Base-by-base conservation (phyloP, 2,113 vertebrate species). In the Archilochus colubris region DNA sequence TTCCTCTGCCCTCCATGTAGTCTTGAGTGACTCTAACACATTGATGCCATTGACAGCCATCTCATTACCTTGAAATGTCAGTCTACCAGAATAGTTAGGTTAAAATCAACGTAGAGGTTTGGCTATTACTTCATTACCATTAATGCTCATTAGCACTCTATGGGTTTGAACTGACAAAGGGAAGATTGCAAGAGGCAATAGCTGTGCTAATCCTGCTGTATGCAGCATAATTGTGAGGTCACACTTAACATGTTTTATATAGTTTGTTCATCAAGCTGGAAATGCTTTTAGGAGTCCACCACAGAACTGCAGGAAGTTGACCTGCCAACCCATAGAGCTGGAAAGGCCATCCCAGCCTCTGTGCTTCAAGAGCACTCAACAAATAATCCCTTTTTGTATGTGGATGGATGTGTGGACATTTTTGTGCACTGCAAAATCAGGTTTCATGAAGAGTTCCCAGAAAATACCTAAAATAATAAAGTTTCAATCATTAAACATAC, bases 291-390 rank as follows among this genome's bases (percentile, higher is more conserved):
- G 82, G 70, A 82, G 63, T 36, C 46, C 4, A 3, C 10, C 9
- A 38, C 4, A 18, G 51, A 3, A 1, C 36, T 87, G 55, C 53
- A 91, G 62, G 63, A 31, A 25, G 73, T 0, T 93, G 92, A 91
- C 74, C 91, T 70, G 82, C 78, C 91, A 94, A 25, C 43, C 76
- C 13, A 33, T 25, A 36, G 51, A 82, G 78, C 68, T 78, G 85
- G 88, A 90, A 89, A 94, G 70, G 82, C 82, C 88, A 77, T 43
- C 36, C 62, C 89, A 93, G 50, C 92, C 82, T 87, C 36, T 40
- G 25, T 1, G 7, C 68, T 72, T 63, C 73, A 83, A 92, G 55
- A 89, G 87, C 84, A 92, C 82, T 92, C 70, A 77, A 59, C 0
- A 4, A 31, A 89, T 91, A 80, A 21, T 27, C 36, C 19, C 64